phyloP scores from a whole-genome alignment of 2,888 invertebrate species.

The Cataglyphis albicans region DNA sequence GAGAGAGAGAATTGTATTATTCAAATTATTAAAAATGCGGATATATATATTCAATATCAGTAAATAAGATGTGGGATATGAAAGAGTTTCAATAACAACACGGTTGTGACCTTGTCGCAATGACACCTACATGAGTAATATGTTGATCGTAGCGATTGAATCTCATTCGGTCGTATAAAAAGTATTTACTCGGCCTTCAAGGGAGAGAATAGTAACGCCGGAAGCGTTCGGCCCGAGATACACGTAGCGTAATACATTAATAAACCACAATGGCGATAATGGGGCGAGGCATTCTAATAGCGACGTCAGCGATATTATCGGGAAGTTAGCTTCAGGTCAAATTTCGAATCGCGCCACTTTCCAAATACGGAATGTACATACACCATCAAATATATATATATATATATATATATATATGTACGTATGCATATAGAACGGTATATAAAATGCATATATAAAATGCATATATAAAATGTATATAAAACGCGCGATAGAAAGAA shows the following conservation, averaged over 20 bases:
- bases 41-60: neutral
- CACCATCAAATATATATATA: neutral
- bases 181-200: conserved; percentile 14
- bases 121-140: neutral
- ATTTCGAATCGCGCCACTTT: conserved; percentile 6
- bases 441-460: too few relatives aligned
- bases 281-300: conserved; percentile 6
- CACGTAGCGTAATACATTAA: conserved; percentile 11
- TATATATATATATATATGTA: neutral
- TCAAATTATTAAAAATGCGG: too few relatives aligned
- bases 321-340: neutral
- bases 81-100: conserved; percentile 8
- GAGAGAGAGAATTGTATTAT: too few relatives aligned
- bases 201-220: conserved; percentile 9
- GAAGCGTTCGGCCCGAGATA: neutral
- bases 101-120: neutral
- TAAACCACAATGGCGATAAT: conserved; percentile 16
- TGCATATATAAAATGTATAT: too few relatives aligned
- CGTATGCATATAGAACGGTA: neutral
- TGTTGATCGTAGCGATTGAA: conserved; percentile 12
- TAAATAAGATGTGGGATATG: neutral
- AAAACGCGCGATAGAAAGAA: too few relatives aligned
- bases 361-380: neutral
- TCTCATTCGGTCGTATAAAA: neutral
- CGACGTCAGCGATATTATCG: neutral